phyloP scores from a whole-genome alignment of 2,888 invertebrate species.

The Chloroclysta siterata region DNA sequence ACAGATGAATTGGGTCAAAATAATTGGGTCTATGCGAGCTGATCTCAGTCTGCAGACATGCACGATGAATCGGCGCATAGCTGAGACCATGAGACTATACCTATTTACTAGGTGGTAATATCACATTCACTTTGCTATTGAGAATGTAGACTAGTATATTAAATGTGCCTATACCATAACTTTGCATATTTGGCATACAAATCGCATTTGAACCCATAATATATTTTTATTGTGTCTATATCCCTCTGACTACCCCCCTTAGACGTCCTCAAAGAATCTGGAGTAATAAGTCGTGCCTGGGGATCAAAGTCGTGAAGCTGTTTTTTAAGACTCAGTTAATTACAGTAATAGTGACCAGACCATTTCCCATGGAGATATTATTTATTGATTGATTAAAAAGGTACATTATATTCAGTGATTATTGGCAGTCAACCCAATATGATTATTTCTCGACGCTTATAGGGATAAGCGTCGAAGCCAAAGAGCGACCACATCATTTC shows the following conservation, averaged over 20 bases:
- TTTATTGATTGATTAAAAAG: too few relatives aligned
- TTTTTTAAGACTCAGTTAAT: too few relatives aligned
- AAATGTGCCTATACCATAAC: not conserved
- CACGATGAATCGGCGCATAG: constrained; percentile 36
- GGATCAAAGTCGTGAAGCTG: too few relatives aligned
- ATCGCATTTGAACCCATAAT: not conserved
- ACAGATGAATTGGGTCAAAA: constrained; percentile 41
- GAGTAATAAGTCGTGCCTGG: too few relatives aligned
- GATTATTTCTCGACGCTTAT: too few relatives aligned
- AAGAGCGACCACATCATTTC: too few relatives aligned
- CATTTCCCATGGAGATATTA: too few relatives aligned
- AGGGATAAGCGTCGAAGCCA: too few relatives aligned
- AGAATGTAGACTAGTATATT: too few relatives aligned
- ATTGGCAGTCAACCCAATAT: not conserved
- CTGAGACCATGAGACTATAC: constrained; percentile 20
- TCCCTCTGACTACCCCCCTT: too few relatives aligned
- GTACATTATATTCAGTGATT: not conserved
- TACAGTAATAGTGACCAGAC: too few relatives aligned
- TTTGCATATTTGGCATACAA: not conserved
- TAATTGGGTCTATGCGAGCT: constrained; percentile 42
- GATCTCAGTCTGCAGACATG: constrained; percentile 39
- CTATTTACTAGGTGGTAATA: constrained; percentile 2
- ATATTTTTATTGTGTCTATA: not conserved
- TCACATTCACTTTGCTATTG: not conserved
- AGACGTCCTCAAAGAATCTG: too few relatives aligned